phyloP scores from a whole-genome alignment of 1,140 invertebrate species.

The Vanessa atalanta region DNA sequence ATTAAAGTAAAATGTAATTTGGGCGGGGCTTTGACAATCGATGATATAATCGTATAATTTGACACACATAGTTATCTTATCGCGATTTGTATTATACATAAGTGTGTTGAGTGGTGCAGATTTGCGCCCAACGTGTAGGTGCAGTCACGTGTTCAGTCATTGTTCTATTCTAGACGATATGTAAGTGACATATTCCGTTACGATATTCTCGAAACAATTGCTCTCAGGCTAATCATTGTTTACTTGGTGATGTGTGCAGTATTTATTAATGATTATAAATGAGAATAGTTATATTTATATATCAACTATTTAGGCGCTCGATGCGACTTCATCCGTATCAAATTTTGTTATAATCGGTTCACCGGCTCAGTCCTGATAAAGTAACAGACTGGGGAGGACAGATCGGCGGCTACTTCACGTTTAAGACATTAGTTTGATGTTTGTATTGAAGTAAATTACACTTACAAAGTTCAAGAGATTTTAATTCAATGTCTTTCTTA shows the following conservation, averaged over 20 bases:
- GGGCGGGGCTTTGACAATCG: background rate
- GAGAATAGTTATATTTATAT: background rate
- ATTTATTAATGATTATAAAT: background rate
- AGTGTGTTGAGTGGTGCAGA: background rate
- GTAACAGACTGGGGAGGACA: too few species aligned
- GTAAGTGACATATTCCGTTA: slow-evolving; percentile 1
- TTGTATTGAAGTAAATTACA: too few species aligned
- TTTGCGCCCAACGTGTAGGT: background rate
- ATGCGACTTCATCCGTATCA: too few species aligned
- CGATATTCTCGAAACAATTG: background rate
- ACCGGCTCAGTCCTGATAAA: too few species aligned
- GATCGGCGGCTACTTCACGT: too few species aligned
- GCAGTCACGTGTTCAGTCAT: background rate
- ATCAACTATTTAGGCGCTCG: too few species aligned
- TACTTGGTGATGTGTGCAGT: background rate
- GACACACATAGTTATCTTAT: slow-evolving; percentile 13
- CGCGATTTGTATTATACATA: background rate
- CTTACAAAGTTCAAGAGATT: too few species aligned
- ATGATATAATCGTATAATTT: slow-evolving; percentile 3
- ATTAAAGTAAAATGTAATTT: too few species aligned
- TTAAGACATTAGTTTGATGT: too few species aligned
- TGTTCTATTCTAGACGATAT: background rate
- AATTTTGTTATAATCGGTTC: too few species aligned
- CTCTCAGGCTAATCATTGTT: background rate
- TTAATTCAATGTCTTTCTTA: too few species aligned